phyloP scores from a whole-genome alignment of 2,888 invertebrate species.

The Tetragonula carbonaria region DNA sequence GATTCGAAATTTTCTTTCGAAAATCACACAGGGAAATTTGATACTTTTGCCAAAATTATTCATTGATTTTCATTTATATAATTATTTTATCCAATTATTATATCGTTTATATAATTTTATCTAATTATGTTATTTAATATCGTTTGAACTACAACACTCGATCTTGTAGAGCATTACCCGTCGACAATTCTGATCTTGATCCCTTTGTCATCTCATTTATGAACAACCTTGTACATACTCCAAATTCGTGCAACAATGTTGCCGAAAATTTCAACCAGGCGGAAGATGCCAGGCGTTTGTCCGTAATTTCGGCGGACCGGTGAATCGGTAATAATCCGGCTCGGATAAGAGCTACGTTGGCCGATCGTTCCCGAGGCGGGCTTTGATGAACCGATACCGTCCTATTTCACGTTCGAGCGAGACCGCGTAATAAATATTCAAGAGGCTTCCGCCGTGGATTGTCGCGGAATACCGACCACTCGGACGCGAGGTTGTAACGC shows the following conservation, averaged over 20 bases:
- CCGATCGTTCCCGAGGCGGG: conserved; percentile 15
- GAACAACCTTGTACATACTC: too few relatives aligned
- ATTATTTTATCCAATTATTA: too few relatives aligned
- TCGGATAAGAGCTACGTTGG: conserved; percentile 29
- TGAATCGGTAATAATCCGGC: conserved; percentile 6
- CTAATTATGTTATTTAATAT: too few relatives aligned
- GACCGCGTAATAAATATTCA: conserved; percentile 67
- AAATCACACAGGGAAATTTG: too few relatives aligned
- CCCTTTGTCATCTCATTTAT: too few relatives aligned
- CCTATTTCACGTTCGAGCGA: conserved; percentile 61
- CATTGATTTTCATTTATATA: too few relatives aligned
- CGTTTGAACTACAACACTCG: too few relatives aligned
- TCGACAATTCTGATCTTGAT: background rate
- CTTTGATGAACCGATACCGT: conserved; percentile 64
- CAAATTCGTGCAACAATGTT: background rate
- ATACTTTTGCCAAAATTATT: too few relatives aligned
- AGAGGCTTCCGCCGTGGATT: conserved; percentile 64
- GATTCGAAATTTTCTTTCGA: too few relatives aligned
- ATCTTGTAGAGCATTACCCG: too few relatives aligned
- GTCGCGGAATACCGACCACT: conserved; percentile 64
- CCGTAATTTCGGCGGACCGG: conserved; percentile 19
- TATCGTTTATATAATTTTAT: too few relatives aligned
- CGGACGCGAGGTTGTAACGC: conserved; percentile 57
- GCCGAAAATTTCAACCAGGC: background rate
- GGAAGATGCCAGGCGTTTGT: background rate